Conservation (phyloP, 2,113 vertebrate species). For the Campylorhamphus procurvoides region DNA sequence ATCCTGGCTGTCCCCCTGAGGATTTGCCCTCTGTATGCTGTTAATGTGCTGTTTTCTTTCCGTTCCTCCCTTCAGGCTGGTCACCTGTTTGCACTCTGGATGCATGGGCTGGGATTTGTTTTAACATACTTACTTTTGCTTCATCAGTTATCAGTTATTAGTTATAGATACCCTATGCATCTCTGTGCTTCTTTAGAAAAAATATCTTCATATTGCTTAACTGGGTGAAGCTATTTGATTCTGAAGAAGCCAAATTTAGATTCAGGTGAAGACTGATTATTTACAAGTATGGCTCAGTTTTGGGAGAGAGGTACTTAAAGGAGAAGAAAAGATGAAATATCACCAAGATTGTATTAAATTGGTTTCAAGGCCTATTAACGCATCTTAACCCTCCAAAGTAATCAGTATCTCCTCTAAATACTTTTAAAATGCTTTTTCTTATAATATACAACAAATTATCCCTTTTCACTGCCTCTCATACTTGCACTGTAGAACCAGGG, state of each 20-base stretch:
- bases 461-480: not conserved
- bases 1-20: not conserved
- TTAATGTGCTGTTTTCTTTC: not conserved
- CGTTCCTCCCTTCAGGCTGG: not conserved
- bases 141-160: not conserved
- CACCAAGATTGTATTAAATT: not conserved
- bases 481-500: not conserved
- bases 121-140: not conserved
- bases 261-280: not conserved
- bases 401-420: not conserved
- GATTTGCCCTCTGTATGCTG: not conserved
- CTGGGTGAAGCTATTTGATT: not conserved
- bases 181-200: not conserved
- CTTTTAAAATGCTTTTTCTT: not conserved
- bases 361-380: not conserved
- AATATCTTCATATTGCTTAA: not conserved
- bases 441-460: not conserved
- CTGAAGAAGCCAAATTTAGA: not conserved
- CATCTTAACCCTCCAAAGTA: not conserved
- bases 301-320: not conserved
- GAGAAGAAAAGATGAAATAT: not conserved
- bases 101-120: not conserved
- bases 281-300: not conserved
- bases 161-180: not conserved
- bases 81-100: not conserved